These are phyloP conservation scores for Coryphaenoides rupestris DNA, from an alignment of 2,113 vertebrate genomes.

Conservation along the genomic window DNA sequence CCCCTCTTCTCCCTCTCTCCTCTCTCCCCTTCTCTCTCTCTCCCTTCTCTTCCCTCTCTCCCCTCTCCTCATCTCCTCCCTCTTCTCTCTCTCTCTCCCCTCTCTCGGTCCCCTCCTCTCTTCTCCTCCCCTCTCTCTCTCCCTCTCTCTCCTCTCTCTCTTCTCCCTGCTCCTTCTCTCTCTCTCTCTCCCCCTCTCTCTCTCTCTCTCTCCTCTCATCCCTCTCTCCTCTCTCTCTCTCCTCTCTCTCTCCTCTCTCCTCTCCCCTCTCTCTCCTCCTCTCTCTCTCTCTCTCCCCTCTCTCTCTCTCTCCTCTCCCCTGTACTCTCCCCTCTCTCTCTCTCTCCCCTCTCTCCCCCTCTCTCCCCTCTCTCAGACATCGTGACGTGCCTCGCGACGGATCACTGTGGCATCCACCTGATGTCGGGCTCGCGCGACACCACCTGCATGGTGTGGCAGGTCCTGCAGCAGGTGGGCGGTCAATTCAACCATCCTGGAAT, in stretches of 20 bases:
- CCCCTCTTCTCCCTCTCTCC: too few species aligned
- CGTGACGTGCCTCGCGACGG: constrained; percentile 91
- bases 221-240: too few species aligned
- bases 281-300: too few species aligned
- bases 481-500: too few species aligned
- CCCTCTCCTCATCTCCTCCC: background rate
- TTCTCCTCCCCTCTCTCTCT: constrained; percentile 8
- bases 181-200: too few species aligned
- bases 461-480: constrained; percentile 86
- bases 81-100: background rate
- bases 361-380: constrained; percentile 74
- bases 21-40: too few species aligned
- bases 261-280: background rate
- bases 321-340: background rate
- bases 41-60: too few species aligned
- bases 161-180: too few species aligned
- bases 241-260: too few species aligned
- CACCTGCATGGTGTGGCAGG: constrained; percentile 98
- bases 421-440: constrained; percentile 96
- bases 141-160: constrained; percentile 18
- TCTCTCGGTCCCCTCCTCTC: too few species aligned
- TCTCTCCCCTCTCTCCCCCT: constrained; percentile 7
- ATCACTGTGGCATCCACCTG: constrained; percentile 93
- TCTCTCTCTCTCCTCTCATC: too few species aligned
- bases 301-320: background rate